Conservation (phyloP, 2,113 vertebrate species). For the Gasterosteus nipponicus region DNA sequence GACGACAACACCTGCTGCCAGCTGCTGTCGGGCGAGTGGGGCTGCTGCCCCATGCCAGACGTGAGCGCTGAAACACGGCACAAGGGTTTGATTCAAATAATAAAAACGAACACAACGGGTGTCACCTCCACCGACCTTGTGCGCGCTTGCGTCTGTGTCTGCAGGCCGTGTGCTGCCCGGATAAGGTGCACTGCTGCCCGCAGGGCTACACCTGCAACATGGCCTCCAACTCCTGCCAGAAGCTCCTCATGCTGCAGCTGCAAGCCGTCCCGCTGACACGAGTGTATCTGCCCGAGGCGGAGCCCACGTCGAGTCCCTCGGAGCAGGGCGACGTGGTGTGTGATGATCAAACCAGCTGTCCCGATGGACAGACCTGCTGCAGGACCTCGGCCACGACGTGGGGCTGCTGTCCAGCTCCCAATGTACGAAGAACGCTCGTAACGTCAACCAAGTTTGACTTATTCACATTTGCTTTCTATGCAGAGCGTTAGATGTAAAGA, state of each 20-base stretch:
- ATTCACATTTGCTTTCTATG: background rate
- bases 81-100: constrained; percentile 15
- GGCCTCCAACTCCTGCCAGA: constrained; percentile 58
- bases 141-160: background rate
- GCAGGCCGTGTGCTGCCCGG: constrained; percentile 79
- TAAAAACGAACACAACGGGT: background rate
- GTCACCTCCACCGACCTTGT: background rate
- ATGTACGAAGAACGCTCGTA: constrained; percentile 55
- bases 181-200: constrained; percentile 83
- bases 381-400: constrained; percentile 53
- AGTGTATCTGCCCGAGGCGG: constrained; percentile 3
- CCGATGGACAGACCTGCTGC: constrained; percentile 76
- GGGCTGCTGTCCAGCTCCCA: constrained; percentile 75
- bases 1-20: constrained; percentile 69
- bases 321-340: constrained; percentile 49
- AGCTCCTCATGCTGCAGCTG: constrained; percentile 47
- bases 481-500: background rate
- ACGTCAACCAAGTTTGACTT: background rate
- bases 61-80: constrained; percentile 42
- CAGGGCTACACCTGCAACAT: constrained; percentile 77
- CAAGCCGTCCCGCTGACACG: constrained; percentile 58
- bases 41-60: constrained; percentile 77
- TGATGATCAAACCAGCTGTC: constrained; percentile 52
- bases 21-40: constrained; percentile 60
- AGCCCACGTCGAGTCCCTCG: background rate